Conservation (phyloP, 2,888 invertebrate species). For the Ormyrus nitidulus region DNA sequence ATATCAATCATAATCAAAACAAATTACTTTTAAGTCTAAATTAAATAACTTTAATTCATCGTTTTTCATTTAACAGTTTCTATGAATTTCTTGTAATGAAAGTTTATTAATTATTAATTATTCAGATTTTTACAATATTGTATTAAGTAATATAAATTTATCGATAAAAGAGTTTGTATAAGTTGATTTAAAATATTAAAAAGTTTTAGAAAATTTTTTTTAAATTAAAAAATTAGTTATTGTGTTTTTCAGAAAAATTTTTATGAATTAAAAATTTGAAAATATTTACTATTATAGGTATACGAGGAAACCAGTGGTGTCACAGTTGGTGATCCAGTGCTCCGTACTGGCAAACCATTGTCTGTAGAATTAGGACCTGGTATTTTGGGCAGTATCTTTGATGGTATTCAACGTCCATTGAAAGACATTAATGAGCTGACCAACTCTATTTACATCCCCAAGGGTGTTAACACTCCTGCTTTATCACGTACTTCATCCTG, state of each 20-base stretch:
- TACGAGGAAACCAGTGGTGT: slow-evolving; percentile 98
- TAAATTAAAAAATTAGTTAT: neutral
- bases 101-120: neutral
- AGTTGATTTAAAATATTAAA: no score
- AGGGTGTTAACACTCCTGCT: slow-evolving; percentile 97
- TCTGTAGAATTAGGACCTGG: slow-evolving; percentile 99
- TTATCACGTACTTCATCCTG: slow-evolving; percentile 88
- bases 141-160: neutral
- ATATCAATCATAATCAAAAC: neutral
- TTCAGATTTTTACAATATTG: neutral
- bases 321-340: slow-evolving; percentile 98
- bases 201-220: no score
- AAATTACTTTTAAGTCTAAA: neutral
- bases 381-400: slow-evolving; percentile 99
- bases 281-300: slow-evolving; percentile 77
- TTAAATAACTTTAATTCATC: neutral
- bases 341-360: slow-evolving; percentile 98
- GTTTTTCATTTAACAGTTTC: no score
- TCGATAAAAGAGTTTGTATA: no score
- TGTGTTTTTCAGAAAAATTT: neutral
- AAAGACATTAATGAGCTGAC: slow-evolving; percentile 97
- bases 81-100: no score
- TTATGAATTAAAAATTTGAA: neutral
- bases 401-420: slow-evolving; percentile 99
- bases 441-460: slow-evolving; percentile 98